A percentile compares a stretch with the other conserved stretches of the same genome.
Conservation (phyloP, 2,888 invertebrate species). For the Anarsia innoxiella region DNA sequence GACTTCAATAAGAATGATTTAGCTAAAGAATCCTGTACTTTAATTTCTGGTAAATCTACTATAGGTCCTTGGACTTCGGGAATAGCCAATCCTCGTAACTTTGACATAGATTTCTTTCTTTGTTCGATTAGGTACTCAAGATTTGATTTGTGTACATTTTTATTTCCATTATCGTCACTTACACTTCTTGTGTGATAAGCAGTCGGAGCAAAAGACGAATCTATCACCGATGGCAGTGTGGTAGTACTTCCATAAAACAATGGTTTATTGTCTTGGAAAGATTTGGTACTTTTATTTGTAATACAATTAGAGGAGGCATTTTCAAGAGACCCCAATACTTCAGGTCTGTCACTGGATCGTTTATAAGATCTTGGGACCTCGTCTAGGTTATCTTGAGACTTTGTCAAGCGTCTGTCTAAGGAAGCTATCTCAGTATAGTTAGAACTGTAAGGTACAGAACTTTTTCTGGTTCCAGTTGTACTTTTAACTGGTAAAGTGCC, state of each 20-base stretch:
- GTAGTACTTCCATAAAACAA: conserved; percentile 66
- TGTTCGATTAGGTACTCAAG: conserved; percentile 87
- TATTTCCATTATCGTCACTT: conserved; percentile 57
- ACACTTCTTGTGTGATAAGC: conserved; percentile 58
- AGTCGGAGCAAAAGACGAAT: conserved; percentile 41
- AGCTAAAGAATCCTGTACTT: conserved; percentile 78
- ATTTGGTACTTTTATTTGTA: conserved; percentile 27
- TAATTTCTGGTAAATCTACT: conserved; percentile 88
- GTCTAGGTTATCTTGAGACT: conserved; percentile 70
- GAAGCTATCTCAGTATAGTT: conserved; percentile 53
- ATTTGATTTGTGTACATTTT: conserved; percentile 76
- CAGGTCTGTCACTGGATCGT: conserved; percentile 55
- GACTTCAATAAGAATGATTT: conserved; percentile 60
- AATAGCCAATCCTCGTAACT: conserved; percentile 90
- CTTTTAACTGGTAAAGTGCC: conserved; percentile 52
- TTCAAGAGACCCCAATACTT: conserved; percentile 71
- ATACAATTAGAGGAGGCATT: conserved; percentile 25
- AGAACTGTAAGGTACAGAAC: conserved; percentile 36
- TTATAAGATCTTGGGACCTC: conserved; percentile 60
- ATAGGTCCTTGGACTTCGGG: conserved; percentile 82
- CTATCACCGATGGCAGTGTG: conserved; percentile 45
- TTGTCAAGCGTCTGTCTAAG: conserved; percentile 61
- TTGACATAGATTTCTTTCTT: conserved; percentile 86
- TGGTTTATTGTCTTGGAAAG: conserved; percentile 40
- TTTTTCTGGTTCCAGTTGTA: conserved; percentile 44